Evolutionary conservation across 1,140 invertebrate genomes (phyloP), one percentile per base, ranked within the genome.

Genomic region (Papilio polyxenes): DNA sequence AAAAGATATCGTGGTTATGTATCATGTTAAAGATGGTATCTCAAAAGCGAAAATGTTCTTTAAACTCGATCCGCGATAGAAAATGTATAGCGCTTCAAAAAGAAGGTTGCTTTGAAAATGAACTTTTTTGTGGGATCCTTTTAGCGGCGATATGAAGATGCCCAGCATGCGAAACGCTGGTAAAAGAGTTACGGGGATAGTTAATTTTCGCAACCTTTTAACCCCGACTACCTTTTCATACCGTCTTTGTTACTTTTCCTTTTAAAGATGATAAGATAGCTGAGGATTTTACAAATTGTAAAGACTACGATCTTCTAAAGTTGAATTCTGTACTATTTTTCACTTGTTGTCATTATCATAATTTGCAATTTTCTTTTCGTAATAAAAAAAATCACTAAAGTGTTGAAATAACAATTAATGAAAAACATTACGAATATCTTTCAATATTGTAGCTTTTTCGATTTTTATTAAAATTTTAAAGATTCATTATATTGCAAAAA

Each of bases 11-110:
- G 11, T 37, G 4, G 23, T 69, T 65, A 23, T 31, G 65, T 69
- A 69, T 69, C 65, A 69, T 69, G 23, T 69, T 69, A 69, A 15
- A 69, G 65, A 69, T 69, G 65, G 10, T 31, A 69, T 69, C 65
- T 69, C 31, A 37, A 37, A 69, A 69, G 65, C 65, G 23, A 69
- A 69, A 69, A 69, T 59, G 56, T 59, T 69, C 65, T 69, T 69
- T 37, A 69, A 69, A 69, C 65, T 69, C 13, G 65, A 69, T 69
- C 23, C 65, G 20, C 20, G 20, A 65, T 65, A 65, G 31, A 69
- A 69, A 69, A 69, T 69, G 65, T 69, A 69, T 69, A 69, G 65
- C 65, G 65, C 65, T 69, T 69, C 23, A 69, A 69, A 69, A 69
- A 62, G 59, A 62, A 69, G 65, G 11, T 69, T 69, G 65, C 65